Conservation (phyloP, 2,888 invertebrate species). For the Drosophila anomalata region DNA sequence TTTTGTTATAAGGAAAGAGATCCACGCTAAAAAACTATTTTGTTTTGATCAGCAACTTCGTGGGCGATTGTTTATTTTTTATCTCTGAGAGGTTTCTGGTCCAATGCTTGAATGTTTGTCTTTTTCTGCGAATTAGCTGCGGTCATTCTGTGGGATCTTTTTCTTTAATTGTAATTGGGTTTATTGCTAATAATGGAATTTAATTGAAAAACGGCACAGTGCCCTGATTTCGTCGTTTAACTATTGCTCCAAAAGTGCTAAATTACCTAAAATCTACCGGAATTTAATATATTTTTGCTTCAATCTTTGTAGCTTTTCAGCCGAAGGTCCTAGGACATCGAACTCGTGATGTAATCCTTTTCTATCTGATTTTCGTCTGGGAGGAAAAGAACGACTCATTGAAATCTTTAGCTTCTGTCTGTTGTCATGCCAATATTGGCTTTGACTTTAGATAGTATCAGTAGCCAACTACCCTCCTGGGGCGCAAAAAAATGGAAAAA, state of each 20-base stretch:
- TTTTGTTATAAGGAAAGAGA: background rate
- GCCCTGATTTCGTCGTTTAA: constrained; percentile 33
- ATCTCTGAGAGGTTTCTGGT: constrained; percentile 2
- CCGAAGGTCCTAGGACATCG: constrained; percentile 9
- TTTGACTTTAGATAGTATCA: constrained; percentile 1
- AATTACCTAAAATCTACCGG: background rate
- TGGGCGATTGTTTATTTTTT: constrained; percentile 8
- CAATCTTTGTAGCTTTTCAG: background rate
- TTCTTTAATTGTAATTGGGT: constrained; percentile 32
- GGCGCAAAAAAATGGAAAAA: constrained; percentile 12
- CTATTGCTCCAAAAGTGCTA: background rate
- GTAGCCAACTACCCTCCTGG: constrained; percentile 15
- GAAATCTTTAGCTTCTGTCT: constrained; percentile 57
- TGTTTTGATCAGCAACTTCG: constrained; percentile 71
- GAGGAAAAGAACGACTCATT: constrained; percentile 54
- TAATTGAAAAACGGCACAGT: constrained; percentile 63
- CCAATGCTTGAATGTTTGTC: constrained; percentile 7
- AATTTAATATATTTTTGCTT: background rate
- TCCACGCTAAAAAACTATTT: constrained; percentile 53
- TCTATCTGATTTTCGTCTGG: constrained; percentile 11
- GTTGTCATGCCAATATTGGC: constrained; percentile 54
- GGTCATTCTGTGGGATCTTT: constrained; percentile 26
- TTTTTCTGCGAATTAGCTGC: constrained; percentile 14
- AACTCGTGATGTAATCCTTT: constrained; percentile 18
- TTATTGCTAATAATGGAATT: constrained; percentile 41